A percentile compares a stretch with the other conserved stretches of the same genome.
Conservation (phyloP, 2,888 invertebrate genomes). For the Nycteola revayana region DNA sequence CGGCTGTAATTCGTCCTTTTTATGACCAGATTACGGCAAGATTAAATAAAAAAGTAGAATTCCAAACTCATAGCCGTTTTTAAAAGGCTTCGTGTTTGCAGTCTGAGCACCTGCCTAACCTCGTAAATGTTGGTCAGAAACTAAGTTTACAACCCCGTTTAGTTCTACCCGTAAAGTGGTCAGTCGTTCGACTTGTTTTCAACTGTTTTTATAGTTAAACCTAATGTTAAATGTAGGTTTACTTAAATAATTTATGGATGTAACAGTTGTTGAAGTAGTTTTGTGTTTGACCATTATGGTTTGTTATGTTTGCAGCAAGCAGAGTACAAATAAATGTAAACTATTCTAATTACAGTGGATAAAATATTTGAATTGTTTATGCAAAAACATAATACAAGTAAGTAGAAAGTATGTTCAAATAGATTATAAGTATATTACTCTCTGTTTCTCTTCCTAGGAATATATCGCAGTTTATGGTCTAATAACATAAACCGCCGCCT, state of each 20-base stretch:
- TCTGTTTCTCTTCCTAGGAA: no score
- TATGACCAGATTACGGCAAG: conserved; percentile 47
- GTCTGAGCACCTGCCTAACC: conserved; percentile 16
- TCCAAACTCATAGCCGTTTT: conserved; percentile 26
- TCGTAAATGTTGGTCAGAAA: conserved; percentile 33
- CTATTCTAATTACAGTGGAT: no score
- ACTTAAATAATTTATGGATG: conserved; percentile 27
- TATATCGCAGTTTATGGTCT: no score
- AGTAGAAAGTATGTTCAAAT: no score
- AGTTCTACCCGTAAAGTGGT: conserved; percentile 28
- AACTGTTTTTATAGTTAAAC: conserved; percentile 26
- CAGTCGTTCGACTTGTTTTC: conserved; percentile 22
- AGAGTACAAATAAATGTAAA: no score
- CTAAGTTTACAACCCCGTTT: conserved; percentile 33
- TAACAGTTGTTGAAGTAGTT: no score
- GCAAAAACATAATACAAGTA: no score
- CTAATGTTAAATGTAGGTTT: conserved; percentile 22
- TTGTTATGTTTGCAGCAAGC: no score
- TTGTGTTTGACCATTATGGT: no score
- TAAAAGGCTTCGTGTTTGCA: conserved; percentile 32
- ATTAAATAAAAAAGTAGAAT: conserved; percentile 49
- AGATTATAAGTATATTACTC: no score
- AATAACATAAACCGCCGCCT: no score
- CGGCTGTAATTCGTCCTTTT: conserved; percentile 36
- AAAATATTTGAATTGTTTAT: no score